Percentiles rank a stretch among this genome's conserved stretches.
Evolutionary conservation across 2,888 invertebrate species (phyloP).

Genomic region (Mesoligia furuncula): DNA sequence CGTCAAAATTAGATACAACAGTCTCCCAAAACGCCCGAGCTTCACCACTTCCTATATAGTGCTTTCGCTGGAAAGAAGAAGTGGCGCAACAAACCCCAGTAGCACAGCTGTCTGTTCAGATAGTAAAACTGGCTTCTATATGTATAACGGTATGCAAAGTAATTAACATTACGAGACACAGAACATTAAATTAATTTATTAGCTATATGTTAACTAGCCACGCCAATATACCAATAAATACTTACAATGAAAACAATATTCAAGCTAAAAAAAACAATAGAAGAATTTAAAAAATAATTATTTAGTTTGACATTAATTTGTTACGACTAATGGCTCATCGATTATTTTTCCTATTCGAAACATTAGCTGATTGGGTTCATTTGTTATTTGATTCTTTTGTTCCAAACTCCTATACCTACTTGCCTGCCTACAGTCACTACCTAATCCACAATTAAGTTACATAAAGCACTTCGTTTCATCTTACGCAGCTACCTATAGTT

Average conservation of each 20-base stretch:
- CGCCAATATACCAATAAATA: no score
- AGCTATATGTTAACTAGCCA: no score
- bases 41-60: not conserved
- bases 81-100: not conserved
- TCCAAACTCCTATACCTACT: not conserved
- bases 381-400: conserved; percentile 22
- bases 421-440: not conserved
- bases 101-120: not conserved
- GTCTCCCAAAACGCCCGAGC: not conserved
- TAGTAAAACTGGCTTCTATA: not conserved
- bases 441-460: conserved; percentile 8
- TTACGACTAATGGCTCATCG: conserved; percentile 7
- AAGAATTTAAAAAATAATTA: not conserved
- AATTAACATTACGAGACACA: no score
- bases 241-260: no score
- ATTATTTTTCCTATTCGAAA: conserved; percentile 6
- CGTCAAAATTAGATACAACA: not conserved
- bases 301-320: not conserved
- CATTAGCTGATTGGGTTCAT: conserved; percentile 41
- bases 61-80: not conserved
- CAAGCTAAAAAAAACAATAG: no score
- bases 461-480: conserved; percentile 8
- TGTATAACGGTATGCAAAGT: no score
- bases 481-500: not conserved
- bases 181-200: no score